Evolutionary conservation across 2,797 vertebrate genomes (phyloP), one percentile per base, ranked within the genome.

Genomic region (Sebastes nivosus): DNA sequence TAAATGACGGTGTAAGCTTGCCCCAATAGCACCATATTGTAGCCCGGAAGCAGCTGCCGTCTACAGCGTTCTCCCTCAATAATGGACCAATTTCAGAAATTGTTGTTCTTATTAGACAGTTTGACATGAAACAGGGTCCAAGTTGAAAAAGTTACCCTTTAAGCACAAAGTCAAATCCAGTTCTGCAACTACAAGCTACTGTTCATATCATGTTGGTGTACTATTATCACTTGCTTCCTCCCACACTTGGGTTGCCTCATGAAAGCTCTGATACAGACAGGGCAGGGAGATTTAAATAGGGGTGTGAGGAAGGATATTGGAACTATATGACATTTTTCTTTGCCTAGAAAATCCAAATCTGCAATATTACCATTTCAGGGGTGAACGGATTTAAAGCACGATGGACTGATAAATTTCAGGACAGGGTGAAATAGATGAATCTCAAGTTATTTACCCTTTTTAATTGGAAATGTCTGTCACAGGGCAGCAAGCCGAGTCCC

Each of bases 391-490:
- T 92, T 92, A 93, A 92, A 85, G 80, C 80, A 84, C 32, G 87
- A 93, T 92, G 79, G 77, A 82, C 89, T 80, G 93, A 95, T 93
- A 91, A 89, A 91, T 89, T 81, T 84, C 2, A 16, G 86, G 85
- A 92, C 89, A 86, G 85, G 87, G 76, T 83, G 81, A 88, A 92
- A 92, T 88, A 92, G 94, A 94, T 92, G 87, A 94, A 91, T 93
- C 90, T 91, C 85, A 87, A 91, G 90, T 91, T 94, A 94, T 95
- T 95, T 94, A 94, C 92, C 83, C 66, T 88, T 89, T 93, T 94
- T 96, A 96, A 96, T 96, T 95, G 95, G 92, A 95, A 95, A 93
- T 93, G 94, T 95, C 95, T 90, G 90, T 96, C 94, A 95, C 88
- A 77, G 79, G 84, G 87, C 83, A 90, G 92, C 88, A 88, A 91